Evolutionary conservation across 1,140 invertebrate genomes (phyloP), one percentile per base, ranked within the genome.

Genomic region (Batillaria attramentaria): DNA sequence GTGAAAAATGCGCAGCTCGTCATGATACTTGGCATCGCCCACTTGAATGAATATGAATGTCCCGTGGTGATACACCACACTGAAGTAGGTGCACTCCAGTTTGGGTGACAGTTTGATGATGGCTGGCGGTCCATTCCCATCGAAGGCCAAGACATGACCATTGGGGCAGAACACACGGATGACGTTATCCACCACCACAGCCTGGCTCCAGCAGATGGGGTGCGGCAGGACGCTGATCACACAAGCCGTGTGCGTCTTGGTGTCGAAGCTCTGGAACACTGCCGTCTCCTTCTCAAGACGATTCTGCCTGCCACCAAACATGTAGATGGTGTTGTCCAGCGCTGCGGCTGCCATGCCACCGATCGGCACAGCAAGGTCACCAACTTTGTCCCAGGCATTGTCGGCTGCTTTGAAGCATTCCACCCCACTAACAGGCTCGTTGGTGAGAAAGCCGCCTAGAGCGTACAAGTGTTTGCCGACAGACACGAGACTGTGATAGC

Each of bases 301-400:
- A 77, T 77, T 69, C 37, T 68, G 31, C 43, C 69, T 73, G 35
- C 84, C 84, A n/a, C 84, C 84, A 69, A 83, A 83, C 66, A 85
- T 79, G 33, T 82, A 78, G 42, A 85, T 85, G 37, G 65, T 83
- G 6, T 82, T 68, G 3, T 76, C 77, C 35, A 78, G 41, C 13
- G 79, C 72, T 41, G 84, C 76, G 39, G 82, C 82, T 2, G 84
- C 79, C 39, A 83, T 73, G 42, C 80, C 80, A 0, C 80, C 81
- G 0, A 80, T 79, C 18, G 84, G 65, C 8, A 78, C 20, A 8
- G 78, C 78, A 28, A 85, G 46, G 4, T 77, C 65, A 18, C 84
- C 84, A 20, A 76, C 75, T 2, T 72, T 54, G 28, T 33, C 37
- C 69, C 79, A 82, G 31, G 60, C 62, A n/a, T 68, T 72, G 10